Evolutionary conservation across 1,140 invertebrate genomes (phyloP).

Genomic region (Drosophila parabipectinata): DNA sequence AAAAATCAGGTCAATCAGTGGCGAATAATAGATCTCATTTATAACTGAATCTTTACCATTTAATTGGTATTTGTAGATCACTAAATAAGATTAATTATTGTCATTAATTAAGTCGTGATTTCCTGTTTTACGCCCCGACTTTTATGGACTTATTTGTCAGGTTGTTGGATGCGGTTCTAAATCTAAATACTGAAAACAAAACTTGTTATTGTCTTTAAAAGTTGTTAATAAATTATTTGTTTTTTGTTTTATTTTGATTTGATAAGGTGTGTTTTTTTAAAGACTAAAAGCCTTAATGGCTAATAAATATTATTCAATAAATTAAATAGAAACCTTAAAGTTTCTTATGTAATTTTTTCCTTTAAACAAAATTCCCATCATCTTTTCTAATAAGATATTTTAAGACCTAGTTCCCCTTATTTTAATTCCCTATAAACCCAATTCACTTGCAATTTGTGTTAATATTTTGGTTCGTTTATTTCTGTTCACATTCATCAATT

Average conservation of each 20-base stretch:
- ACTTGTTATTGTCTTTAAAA: constrained; percentile 3
- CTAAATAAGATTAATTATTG: constrained; percentile 1
- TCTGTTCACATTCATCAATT: constrained; percentile 1
- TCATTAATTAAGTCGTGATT: constrained; percentile 5
- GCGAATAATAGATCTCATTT: not conserved
- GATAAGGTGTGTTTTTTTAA: not conserved
- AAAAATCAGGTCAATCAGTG: not conserved
- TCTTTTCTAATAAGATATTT: not conserved
- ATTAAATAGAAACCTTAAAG: too few species aligned
- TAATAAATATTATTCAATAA: not conserved
- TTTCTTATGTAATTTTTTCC: not conserved
- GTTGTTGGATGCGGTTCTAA: not conserved
- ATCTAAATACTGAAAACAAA: constrained; percentile 4
- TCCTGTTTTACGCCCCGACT: constrained; percentile 1
- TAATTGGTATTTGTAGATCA: constrained; percentile 1
- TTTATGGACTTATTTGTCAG: constrained; percentile 1
- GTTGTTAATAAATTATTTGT: not conserved
- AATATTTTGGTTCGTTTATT: not conserved
- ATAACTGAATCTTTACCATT: not conserved
- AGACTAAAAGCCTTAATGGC: too few species aligned
- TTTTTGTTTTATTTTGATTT: not conserved
- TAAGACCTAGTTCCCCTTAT: not conserved
- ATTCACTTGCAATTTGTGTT: constrained; percentile 7
- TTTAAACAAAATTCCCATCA: not conserved
- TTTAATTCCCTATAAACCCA: not conserved